phyloP scores from a whole-genome alignment of 2,113 vertebrate genomes.

The Pitta sordida region DNA sequence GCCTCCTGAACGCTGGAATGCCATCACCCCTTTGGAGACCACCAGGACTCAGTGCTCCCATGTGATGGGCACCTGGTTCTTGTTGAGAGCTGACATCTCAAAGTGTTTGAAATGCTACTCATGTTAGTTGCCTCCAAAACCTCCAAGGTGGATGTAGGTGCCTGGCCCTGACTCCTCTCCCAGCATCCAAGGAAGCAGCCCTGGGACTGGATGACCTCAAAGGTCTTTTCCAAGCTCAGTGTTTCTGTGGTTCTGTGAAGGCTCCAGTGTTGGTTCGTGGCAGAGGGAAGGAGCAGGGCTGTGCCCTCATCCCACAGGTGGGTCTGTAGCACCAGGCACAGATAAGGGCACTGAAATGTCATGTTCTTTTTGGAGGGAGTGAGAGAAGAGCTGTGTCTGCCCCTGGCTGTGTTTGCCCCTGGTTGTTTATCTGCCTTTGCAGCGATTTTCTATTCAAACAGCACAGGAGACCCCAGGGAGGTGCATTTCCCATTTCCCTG shows the following conservation, averaged over 20 bases:
- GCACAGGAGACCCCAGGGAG: too few species aligned
- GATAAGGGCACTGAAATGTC: too few species aligned
- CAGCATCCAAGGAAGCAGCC: background rate
- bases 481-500: too few species aligned
- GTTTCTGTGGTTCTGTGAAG: background rate
- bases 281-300: background rate
- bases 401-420: background rate
- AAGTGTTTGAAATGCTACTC: background rate
- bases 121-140: background rate
- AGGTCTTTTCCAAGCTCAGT: background rate
- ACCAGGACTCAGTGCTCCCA: background rate
- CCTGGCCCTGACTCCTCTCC: background rate
- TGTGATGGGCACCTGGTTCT: background rate
- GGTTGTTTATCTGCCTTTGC: background rate
- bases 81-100: background rate
- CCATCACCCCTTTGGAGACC: background rate
- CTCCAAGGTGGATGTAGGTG: background rate
- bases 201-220: background rate
- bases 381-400: background rate
- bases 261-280: background rate
- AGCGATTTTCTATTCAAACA: background rate
- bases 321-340: background rate
- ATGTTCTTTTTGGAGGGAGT: background rate
- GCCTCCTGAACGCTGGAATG: background rate
- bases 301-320: background rate